Evolutionary conservation across 2,888 invertebrate species (phyloP).

Genomic region (Coelopa pilipes): DNA sequence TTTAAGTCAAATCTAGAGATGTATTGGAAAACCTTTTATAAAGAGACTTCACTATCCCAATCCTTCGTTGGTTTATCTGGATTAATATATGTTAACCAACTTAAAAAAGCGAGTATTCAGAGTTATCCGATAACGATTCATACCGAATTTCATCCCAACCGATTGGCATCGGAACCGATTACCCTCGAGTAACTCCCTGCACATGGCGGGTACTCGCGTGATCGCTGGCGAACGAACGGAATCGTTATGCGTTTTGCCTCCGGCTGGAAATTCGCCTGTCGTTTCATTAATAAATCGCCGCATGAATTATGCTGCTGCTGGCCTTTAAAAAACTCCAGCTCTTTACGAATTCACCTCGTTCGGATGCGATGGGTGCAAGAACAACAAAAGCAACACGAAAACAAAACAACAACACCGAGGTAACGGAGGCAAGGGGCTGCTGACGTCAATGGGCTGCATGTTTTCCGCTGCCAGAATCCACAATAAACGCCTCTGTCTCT

Average conservation of each 20-base stretch:
- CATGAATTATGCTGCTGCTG: constrained; percentile 56
- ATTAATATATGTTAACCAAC: too few species aligned
- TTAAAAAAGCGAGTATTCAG: too few species aligned
- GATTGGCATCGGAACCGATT: too few species aligned
- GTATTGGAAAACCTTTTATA: too few species aligned
- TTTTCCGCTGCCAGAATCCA: constrained; percentile 33
- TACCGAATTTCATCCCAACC: too few species aligned
- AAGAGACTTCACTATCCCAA: too few species aligned
- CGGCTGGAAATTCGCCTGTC: constrained; percentile 12
- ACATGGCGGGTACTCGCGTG: too few species aligned
- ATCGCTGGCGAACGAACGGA: too few species aligned
- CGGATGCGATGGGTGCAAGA: neutral
- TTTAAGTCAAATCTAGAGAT: too few species aligned
- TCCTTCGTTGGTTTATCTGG: too few species aligned
- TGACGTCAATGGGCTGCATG: constrained; percentile 7
- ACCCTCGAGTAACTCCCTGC: too few species aligned
- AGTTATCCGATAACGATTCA: too few species aligned
- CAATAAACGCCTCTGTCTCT: constrained; percentile 29
- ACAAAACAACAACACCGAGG: constrained; percentile 1
- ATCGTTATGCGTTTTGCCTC: neutral
- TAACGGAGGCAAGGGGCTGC: neutral
- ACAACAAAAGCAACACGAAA: constrained; percentile 1
- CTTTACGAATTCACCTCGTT: neutral
- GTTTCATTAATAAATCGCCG: constrained; percentile 61
- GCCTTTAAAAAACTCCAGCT: constrained; percentile 48